These are phyloP conservation scores for Lepus oiostolus DNA, from an alignment of 2,797 vertebrate species.

Conservation along the genomic window DNA sequence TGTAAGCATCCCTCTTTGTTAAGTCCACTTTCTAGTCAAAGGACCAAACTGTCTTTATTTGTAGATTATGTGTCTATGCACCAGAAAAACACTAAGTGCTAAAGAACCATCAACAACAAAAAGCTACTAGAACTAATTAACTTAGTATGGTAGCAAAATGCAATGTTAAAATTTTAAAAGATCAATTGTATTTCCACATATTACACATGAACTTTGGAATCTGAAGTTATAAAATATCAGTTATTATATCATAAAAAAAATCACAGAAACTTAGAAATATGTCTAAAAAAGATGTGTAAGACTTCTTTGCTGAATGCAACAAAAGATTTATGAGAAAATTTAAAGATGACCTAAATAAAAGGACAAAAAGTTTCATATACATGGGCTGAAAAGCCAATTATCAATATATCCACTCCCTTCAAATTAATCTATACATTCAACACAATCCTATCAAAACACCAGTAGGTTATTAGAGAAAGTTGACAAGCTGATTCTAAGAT, in stretches of 20 bases:
- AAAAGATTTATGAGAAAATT: background rate
- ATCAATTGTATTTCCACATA: background rate
- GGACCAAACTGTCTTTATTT: background rate
- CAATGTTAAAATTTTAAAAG: background rate
- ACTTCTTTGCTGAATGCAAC: background rate
- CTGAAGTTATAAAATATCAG: background rate
- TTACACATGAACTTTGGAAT: background rate
- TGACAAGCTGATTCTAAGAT: background rate
- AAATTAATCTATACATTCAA: constrained; percentile 2
- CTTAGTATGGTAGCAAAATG: background rate
- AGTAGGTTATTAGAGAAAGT: background rate
- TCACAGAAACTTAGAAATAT: background rate
- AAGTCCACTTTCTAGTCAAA: too few species aligned
- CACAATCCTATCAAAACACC: background rate
- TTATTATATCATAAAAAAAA: background rate
- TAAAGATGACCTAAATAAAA: constrained; percentile 12
- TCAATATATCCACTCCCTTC: background rate
- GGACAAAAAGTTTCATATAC: background rate
- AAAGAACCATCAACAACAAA: background rate
- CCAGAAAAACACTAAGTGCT: background rate
- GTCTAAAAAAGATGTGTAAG: background rate
- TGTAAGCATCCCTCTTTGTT: too few species aligned
- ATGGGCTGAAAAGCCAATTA: background rate
- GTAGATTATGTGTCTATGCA: background rate
- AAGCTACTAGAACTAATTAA: background rate